These are phyloP conservation scores for Anodontia alba DNA, from an alignment of 2,888 invertebrate genomes.

Conservation along the genomic window DNA sequence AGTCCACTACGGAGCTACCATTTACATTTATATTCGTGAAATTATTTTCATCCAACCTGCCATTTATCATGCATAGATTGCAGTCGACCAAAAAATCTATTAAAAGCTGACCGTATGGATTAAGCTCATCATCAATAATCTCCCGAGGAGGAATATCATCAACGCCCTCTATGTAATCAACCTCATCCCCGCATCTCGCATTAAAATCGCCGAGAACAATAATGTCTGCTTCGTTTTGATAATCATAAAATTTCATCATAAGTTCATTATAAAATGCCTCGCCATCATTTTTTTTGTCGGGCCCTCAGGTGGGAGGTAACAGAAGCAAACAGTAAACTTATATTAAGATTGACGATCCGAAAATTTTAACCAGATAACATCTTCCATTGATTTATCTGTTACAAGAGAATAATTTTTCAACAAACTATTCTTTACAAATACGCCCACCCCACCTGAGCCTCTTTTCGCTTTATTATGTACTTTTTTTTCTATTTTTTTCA, in stretches of 20 bases:
- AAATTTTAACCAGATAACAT: constrained; percentile 13
- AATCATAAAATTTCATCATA: background rate
- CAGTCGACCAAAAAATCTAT: constrained; percentile 12
- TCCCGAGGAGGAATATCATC: background rate
- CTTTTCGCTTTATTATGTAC: background rate
- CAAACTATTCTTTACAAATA: background rate
- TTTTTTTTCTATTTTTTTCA: background rate
- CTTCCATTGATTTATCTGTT: background rate
- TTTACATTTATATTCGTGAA: too few relatives aligned
- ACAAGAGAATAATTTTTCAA: background rate
- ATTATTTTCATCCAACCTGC: too few relatives aligned
- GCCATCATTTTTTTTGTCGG: background rate
- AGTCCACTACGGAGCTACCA: too few relatives aligned
- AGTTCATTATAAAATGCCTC: background rate
- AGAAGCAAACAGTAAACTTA: background rate
- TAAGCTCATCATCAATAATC: background rate
- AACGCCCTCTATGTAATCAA: background rate
- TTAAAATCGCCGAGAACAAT: background rate
- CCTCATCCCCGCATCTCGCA: background rate
- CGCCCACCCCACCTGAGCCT: constrained; percentile 8
- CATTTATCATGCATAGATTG: too few relatives aligned
- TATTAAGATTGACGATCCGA: background rate
- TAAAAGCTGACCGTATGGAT: background rate
- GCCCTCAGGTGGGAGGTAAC: constrained; percentile 9
- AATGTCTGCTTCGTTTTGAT: background rate